These are phyloP conservation scores for Drosophila lini DNA, from an alignment of 1,140 invertebrate genomes.

Conservation along the genomic window DNA sequence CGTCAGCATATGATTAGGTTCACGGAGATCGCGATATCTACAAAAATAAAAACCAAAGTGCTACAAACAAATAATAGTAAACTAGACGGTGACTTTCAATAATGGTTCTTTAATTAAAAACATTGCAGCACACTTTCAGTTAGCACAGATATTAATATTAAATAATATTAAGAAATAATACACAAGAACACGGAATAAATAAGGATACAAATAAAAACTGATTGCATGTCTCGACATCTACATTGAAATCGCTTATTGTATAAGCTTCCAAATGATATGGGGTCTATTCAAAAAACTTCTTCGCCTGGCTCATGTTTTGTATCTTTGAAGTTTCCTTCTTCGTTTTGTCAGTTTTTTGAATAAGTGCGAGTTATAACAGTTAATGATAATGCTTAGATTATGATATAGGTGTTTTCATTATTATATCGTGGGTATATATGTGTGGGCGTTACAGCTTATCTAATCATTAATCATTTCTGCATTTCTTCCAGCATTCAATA, in stretches of 20 bases:
- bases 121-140: slow-evolving; percentile 78
- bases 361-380: slow-evolving; percentile 66
- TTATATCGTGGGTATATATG: slow-evolving; percentile 50
- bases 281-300: slow-evolving; percentile 4
- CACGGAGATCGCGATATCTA: slow-evolving; percentile 21
- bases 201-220: slow-evolving; percentile 59
- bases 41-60: slow-evolving; percentile 18
- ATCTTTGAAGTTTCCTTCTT: slow-evolving; percentile 22
- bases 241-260: slow-evolving; percentile 52
- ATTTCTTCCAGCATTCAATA: slow-evolving; percentile 79
- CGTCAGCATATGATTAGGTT: slow-evolving; percentile 71
- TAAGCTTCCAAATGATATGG: slow-evolving; percentile 53
- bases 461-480: slow-evolving; percentile 70
- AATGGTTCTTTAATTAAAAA: slow-evolving; percentile 75
- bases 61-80: slow-evolving; percentile 8
- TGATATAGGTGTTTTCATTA: slow-evolving; percentile 47
- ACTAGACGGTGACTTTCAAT: slow-evolving; percentile 40
- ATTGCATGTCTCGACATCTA: slow-evolving; percentile 30
- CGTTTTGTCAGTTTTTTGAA: slow-evolving; percentile 29
- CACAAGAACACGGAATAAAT: slow-evolving; percentile 64
- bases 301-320: slow-evolving; percentile 12
- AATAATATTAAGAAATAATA: slow-evolving; percentile 70
- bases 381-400: slow-evolving; percentile 66
- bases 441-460: slow-evolving; percentile 55
- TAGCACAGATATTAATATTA: slow-evolving; percentile 71